These are phyloP conservation scores for Mesopsocus fuscifrons DNA, from an alignment of 2,888 invertebrate species.

Conservation along the genomic window DNA sequence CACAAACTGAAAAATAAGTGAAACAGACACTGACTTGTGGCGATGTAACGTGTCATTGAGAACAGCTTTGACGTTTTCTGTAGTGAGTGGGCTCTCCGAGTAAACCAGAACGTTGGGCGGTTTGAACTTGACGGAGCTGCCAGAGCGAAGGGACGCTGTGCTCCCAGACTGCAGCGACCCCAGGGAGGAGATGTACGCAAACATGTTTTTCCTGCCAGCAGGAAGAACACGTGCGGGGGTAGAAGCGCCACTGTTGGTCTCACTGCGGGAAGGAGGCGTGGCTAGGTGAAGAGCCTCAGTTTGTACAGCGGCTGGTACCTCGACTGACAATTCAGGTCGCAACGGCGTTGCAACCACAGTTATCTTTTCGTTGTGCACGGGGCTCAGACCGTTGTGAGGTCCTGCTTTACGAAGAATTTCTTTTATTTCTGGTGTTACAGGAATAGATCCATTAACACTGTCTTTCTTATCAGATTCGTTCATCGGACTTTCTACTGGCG, in stretches of 20 bases:
- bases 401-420: too few species aligned
- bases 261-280: not conserved
- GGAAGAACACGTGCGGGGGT: not conserved
- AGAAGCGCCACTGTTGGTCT: not conserved
- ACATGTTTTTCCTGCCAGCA: not conserved
- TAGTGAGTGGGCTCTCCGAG: conserved; percentile 54
- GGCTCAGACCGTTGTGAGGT: too few species aligned
- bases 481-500: too few species aligned
- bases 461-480: too few species aligned
- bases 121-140: conserved; percentile 27
- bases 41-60: conserved; percentile 46
- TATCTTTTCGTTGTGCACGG: too few species aligned
- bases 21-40: conserved; percentile 42
- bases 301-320: not conserved
- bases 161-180: conserved; percentile 17
- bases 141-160: conserved; percentile 14
- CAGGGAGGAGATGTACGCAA: conserved; percentile 16
- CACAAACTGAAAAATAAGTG: too few species aligned
- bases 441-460: too few species aligned
- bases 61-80: conserved; percentile 52
- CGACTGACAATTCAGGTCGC: too few species aligned
- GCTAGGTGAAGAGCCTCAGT: not conserved
- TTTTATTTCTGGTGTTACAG: too few species aligned
- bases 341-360: too few species aligned
- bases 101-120: conserved; percentile 67